Percentiles rank a stretch among this genome's conserved stretches.
Conservation (phyloP, 2,113 vertebrate genomes). For the Larimichthys crocea region DNA sequence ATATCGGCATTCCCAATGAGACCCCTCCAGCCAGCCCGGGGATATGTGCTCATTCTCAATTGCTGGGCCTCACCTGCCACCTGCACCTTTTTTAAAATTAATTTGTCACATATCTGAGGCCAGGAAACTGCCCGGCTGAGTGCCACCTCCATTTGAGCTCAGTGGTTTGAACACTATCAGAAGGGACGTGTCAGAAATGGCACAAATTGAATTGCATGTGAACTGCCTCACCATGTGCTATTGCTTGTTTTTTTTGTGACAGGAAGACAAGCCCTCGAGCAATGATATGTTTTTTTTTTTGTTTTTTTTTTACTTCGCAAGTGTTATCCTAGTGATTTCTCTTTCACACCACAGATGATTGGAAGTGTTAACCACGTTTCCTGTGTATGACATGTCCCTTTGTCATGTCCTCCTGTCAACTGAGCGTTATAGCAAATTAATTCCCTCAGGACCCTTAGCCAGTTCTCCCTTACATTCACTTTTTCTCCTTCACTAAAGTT, state of each 20-base stretch:
- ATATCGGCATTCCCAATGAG: conserved; percentile 59
- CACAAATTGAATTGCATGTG: conserved; percentile 60
- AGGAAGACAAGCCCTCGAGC: conserved; percentile 59
- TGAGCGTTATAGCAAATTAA: conserved; percentile 66
- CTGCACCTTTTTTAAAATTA: conserved; percentile 69
- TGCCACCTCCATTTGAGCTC: conserved; percentile 59
- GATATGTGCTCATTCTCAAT: conserved; percentile 57
- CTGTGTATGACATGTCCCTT: conserved; percentile 51
- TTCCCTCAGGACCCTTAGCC: conserved; percentile 61
- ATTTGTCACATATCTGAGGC: conserved; percentile 72
- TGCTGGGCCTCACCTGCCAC: conserved; percentile 66
- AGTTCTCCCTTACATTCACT: conserved; percentile 45
- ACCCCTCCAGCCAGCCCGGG: conserved; percentile 45
- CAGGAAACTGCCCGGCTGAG: conserved; percentile 43
- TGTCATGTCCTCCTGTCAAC: conserved; percentile 62
- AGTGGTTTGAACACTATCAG: conserved; percentile 59
- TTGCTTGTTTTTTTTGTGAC: conserved; percentile 57
- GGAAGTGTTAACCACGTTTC: conserved; percentile 62
- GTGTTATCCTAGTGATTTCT: conserved; percentile 51
- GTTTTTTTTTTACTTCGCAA: not conserved
- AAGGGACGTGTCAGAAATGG: conserved; percentile 62
- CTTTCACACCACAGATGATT: conserved; percentile 56
- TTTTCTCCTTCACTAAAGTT: conserved; percentile 36
- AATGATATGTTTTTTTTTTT: conserved; percentile 17
- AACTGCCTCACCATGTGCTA: conserved; percentile 40